Conservation (phyloP, 1,140 invertebrate genomes). For the Musca domestica region DNA sequence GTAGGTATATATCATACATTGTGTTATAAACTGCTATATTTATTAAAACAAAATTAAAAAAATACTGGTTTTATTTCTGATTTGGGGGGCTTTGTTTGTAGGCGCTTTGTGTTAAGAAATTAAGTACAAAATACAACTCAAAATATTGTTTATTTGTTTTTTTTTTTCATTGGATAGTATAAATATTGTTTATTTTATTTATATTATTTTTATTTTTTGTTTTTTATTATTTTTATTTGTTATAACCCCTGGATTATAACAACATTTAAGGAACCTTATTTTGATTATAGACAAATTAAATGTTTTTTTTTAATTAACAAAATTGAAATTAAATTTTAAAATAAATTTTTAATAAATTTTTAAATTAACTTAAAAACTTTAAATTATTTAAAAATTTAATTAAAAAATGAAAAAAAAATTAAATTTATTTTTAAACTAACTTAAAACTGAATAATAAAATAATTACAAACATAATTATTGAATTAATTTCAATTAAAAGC, state of each 20-base stretch:
- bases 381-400: too few species aligned
- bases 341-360: background rate
- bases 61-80: background rate
- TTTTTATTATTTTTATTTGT: background rate
- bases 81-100: too few species aligned
- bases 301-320: background rate
- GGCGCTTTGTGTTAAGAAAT: background rate
- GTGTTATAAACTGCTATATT: background rate
- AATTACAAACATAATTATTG: too few species aligned
- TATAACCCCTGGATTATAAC: background rate
- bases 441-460: too few species aligned
- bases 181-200: background rate
- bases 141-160: background rate
- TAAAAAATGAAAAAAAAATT: too few species aligned
- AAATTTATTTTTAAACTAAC: too few species aligned
- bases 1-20: background rate
- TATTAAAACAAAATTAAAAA: background rate
- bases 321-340: background rate
- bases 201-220: background rate
- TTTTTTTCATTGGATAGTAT: background rate
- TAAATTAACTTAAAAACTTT: too few species aligned
- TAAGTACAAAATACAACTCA: too few species aligned
- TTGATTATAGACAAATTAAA: background rate
- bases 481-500: too few species aligned
- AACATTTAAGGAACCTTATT: constrained; percentile 7